Evolutionary conservation across 2,888 invertebrate species (phyloP).

Genomic region (Protonemura montana): DNA sequence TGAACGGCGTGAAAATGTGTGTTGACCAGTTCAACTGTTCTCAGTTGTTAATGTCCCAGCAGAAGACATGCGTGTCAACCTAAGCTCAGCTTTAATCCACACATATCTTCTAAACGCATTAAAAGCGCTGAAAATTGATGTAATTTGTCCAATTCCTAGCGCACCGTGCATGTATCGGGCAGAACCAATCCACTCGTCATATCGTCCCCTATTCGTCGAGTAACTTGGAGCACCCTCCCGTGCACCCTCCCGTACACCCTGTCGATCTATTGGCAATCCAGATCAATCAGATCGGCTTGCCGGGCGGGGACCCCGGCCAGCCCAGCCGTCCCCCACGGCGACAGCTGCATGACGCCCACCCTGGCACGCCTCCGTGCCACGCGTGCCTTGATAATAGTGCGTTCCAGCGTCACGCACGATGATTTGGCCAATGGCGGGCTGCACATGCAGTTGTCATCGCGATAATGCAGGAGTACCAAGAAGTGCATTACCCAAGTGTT

Average conservation of each 20-base stretch:
- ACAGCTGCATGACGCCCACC: conserved; percentile 16
- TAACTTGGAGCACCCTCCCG: neutral
- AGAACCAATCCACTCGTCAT: conserved; percentile 19
- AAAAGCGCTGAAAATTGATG: neutral
- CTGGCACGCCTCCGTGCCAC: conserved; percentile 1
- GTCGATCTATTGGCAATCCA: conserved; percentile 23
- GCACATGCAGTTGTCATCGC: too few relatives aligned
- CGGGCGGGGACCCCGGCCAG: neutral
- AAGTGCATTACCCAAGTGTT: too few relatives aligned
- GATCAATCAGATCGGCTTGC: conserved; percentile 18
- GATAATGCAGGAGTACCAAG: too few relatives aligned
- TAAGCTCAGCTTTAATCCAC: too few relatives aligned
- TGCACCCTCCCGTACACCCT: neutral
- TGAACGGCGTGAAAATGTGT: too few relatives aligned
- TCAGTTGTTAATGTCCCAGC: too few relatives aligned
- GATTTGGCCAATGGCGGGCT: too few relatives aligned
- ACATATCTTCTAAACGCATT: neutral
- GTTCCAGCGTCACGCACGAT: too few relatives aligned
- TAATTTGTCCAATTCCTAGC: neutral
- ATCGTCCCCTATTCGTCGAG: neutral
- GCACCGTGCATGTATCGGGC: neutral
- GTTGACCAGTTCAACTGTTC: too few relatives aligned
- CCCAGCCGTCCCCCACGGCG: conserved; percentile 16
- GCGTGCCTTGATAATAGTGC: conserved; percentile 25
- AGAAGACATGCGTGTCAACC: too few relatives aligned